phyloP scores from a whole-genome alignment of 2,888 invertebrate species.

The Agrotis segetum region DNA sequence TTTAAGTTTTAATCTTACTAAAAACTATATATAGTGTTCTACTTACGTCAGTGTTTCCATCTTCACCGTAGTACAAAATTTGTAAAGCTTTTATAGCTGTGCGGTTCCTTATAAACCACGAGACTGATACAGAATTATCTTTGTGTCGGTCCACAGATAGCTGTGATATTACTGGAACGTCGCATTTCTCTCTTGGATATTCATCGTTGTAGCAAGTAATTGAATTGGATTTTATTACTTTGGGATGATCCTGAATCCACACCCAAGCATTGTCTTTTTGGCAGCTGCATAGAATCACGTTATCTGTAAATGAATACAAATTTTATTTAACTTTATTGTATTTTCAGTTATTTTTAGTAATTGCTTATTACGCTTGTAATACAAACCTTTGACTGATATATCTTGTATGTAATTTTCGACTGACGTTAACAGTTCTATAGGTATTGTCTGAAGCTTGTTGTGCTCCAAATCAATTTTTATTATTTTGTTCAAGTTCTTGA shows the following conservation, averaged over 20 bases:
- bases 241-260: conserved; percentile 97
- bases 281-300: conserved; percentile 97
- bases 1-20: background rate
- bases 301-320: conserved; percentile 91
- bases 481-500: conserved; percentile 94
- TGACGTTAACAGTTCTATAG: conserved; percentile 94
- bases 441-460: conserved; percentile 95
- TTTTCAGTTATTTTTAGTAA: background rate
- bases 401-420: conserved; percentile 96
- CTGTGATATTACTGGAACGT: conserved; percentile 95
- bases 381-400: conserved; percentile 95
- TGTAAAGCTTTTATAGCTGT: conserved; percentile 96
- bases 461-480: conserved; percentile 94
- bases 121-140: conserved; percentile 95
- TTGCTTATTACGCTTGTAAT: background rate
- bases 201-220: conserved; percentile 83
- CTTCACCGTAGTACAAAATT: conserved; percentile 94
- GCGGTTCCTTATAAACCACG: conserved; percentile 97
- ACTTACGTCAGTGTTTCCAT: conserved; percentile 78
- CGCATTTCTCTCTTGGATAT: conserved; percentile 86
- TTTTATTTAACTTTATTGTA: background rate
- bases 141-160: conserved; percentile 96
- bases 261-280: conserved; percentile 98
- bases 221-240: conserved; percentile 81
- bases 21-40: conserved; percentile 2